Evolutionary conservation across 2,113 vertebrate genomes (phyloP).

Genomic region (Cichladusa arquata): DNA sequence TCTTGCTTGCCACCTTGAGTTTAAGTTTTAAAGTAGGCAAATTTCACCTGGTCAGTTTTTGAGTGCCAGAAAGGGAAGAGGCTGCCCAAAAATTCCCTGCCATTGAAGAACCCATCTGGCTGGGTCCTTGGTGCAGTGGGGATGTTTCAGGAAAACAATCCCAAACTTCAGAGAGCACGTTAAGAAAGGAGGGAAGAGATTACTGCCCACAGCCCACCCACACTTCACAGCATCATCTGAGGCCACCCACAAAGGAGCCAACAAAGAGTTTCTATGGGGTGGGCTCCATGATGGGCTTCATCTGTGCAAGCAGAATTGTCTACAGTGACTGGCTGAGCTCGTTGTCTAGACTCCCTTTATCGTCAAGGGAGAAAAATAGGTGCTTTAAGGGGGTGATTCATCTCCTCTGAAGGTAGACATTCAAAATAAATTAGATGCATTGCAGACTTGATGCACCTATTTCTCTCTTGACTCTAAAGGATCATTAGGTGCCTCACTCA

Average conservation of each 20-base stretch:
- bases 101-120: not conserved
- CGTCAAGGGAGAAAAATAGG: constrained; percentile 49
- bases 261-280: constrained; percentile 6
- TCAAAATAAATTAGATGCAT: constrained; percentile 62
- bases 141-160: not conserved
- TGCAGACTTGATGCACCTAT: constrained; percentile 52
- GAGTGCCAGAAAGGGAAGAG: not conserved
- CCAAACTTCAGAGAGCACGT: not conserved
- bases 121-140: not conserved
- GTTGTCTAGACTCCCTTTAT: constrained; percentile 52
- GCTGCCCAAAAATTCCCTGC: not conserved
- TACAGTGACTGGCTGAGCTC: constrained; percentile 6
- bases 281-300: constrained; percentile 6
- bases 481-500: constrained; percentile 55
- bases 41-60: not conserved
- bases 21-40: not conserved
- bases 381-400: constrained; percentile 57
- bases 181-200: constrained; percentile 21
- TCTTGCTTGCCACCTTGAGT: not conserved
- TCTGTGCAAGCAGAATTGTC: constrained; percentile 7
- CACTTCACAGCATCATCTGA: not conserved
- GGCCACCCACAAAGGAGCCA: constrained; percentile 40
- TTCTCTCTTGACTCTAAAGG: constrained; percentile 52
- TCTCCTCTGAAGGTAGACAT: constrained; percentile 54
- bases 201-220: constrained; percentile 35